phyloP scores from a whole-genome alignment of 2,797 vertebrate species.

The Coendou prehensilis region DNA sequence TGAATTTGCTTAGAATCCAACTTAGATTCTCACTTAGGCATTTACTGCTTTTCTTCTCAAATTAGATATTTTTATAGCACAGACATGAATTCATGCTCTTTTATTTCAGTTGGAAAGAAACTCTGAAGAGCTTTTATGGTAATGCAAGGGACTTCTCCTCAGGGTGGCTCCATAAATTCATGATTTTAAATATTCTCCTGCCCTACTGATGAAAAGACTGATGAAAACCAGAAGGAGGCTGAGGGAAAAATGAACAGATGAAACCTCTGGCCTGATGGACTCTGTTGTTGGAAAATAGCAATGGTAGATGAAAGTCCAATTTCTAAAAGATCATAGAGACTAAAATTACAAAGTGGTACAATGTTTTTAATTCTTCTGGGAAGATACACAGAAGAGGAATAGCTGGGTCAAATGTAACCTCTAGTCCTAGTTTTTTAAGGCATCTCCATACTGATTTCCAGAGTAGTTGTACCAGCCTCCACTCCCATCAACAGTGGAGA shows the following conservation, averaged over 20 bases:
- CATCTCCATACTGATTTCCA: background rate
- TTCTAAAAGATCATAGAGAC: background rate
- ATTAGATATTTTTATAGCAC: background rate
- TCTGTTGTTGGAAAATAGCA: background rate
- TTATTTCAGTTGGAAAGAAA: conserved; percentile 16
- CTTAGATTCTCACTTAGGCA: background rate
- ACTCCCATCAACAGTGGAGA: background rate
- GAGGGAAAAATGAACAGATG: background rate
- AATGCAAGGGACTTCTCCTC: background rate
- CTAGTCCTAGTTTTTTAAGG: background rate
- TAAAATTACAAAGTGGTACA: background rate
- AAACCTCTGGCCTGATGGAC: background rate
- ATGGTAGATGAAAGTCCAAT: background rate
- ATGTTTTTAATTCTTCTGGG: background rate
- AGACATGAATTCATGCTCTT: background rate
- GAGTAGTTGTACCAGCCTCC: background rate
- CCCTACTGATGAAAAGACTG: background rate
- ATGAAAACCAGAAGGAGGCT: background rate
- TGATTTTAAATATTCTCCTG: background rate
- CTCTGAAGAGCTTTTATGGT: background rate
- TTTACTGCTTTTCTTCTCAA: conserved; percentile 13
- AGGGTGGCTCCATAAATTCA: background rate
- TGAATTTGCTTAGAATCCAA: conserved; percentile 58
- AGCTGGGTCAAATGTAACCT: too few relatives aligned
- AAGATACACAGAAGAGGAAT: background rate